Evolutionary conservation across 2,113 vertebrate genomes (phyloP), one percentile per base, ranked within the genome.

Genomic region (Scomber colias): DNA sequence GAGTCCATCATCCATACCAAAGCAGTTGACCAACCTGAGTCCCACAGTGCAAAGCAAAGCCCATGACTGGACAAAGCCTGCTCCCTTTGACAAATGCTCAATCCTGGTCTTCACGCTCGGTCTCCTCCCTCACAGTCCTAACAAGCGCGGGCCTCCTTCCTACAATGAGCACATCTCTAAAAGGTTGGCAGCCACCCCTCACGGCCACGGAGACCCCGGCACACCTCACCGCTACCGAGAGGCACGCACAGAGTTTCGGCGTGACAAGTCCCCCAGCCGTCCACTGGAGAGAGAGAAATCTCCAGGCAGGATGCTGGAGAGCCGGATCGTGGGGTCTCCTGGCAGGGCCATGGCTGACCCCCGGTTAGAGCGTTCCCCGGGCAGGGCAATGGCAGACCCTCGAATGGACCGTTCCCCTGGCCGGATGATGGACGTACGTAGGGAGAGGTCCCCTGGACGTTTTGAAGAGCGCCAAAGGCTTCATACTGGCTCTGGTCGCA

Each of bases 151-250:
- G 11, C 98, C 98, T 1, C 98, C 98, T 5, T 96, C 98, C 0
- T 99, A 99, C 94, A 99, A 97, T 12, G 98, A 99, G 96, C 98
- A 99, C 95, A 99, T 99, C 91, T 98, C 98, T 82, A 99, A 99
- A 94, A 94, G 97, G 0, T 95, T 99, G 87, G 98, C 98, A 0
- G 95, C 96, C 45, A 97, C 97, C 84, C 97, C 97, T 0, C 95
- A 94, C 0, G 94, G 94, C 0, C 96, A 96, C 0, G 97, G 97
- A 66, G 96, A 96, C 17, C 96, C 97, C 53, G 97, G 97, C 92
- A 99, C 97, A 12, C 98, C 98, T 0, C 98, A 98, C 85, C 97
- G 97, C 88, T 99, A 97, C 94, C 94, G 97, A 3, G 98, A 99
- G 91, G 98, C 97, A 1, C 94, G 98, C 88, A 97, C 97, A 0